Base-by-base conservation (phyloP, 2,797 vertebrate genomes). In the Discoglossus pictus region DNA sequence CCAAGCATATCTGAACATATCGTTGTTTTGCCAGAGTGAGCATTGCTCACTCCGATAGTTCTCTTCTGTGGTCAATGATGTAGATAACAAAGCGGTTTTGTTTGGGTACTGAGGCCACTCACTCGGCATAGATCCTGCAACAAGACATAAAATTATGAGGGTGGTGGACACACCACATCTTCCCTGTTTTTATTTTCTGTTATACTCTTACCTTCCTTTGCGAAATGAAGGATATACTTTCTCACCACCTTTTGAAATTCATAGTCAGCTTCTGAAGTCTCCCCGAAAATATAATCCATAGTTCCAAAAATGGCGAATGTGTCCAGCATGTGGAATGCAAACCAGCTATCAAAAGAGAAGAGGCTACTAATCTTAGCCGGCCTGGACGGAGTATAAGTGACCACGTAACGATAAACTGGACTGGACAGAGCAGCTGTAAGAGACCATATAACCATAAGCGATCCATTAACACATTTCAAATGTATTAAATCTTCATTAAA, bases 321-420 rank as follows among this genome's bases (percentile, higher is more conserved):
- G 61, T 91, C 90, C 67, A 90, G 75, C 0, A 58, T 16, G 73
- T 90, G 87, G 76, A 87, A 89, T 73, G 90, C 74, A 78, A 90
- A 90, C 53, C 82, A 84, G 68, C 83, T 80, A 7, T 79, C 63
- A 16, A 68, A 77, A 3, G 48, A 11, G 23, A 75, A 43, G 11
- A 75, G 16, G 27, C 5, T 34, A 7, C 20, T 55, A 54, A 46
- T 7, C 20, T 21, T 13, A 6, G 10, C 50, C 11, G 55, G 56
- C 7, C 15, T 16, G 0, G 87, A 88, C 2, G 87, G 88, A 0
- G 79, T 89, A 77, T 91, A 73, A 0, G 77, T 90, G 76, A 91
- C 87, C 62, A 91, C 31, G 48, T 91, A 91, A 2, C 87, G 90
- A 54, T 91, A 91, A 64, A 92, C 90, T 0, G 90, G 88, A 46